Percentiles rank a stretch among this genome's conserved stretches.
Conservation (phyloP, 53 echinoderm and acorn worm species). For the Patiria pectinifera region DNA sequence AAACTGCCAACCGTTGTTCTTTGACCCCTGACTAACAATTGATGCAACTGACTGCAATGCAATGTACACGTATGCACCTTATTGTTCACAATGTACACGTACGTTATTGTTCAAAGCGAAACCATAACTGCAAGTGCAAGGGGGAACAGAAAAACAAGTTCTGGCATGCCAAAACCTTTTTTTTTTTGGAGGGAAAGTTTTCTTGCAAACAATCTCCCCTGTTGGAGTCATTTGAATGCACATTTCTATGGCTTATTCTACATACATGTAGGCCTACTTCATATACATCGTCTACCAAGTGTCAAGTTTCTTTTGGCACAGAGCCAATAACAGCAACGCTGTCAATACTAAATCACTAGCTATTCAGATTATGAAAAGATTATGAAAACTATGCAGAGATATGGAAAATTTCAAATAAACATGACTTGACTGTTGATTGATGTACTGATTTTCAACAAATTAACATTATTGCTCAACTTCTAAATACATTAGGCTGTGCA, state of each 20-base stretch:
- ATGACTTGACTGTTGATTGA: no score
- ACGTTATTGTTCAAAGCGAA: background rate
- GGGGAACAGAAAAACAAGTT: background rate
- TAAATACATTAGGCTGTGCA: no score
- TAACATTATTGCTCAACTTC: no score
- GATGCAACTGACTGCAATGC: constrained; percentile 3
- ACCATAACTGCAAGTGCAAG: no score
- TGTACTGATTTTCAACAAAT: no score
- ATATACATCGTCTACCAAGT: background rate
- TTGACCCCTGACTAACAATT: background rate
- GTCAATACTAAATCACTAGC: background rate
- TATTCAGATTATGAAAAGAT: background rate
- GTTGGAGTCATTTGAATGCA: background rate
- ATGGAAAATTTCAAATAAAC: background rate
- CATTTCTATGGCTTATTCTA: no score
- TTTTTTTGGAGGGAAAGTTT: background rate
- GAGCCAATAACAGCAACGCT: background rate
- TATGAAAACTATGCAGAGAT: background rate
- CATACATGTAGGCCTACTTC: background rate
- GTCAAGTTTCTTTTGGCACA: background rate
- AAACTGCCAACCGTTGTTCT: background rate
- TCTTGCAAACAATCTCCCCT: background rate
- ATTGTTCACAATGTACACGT: background rate
- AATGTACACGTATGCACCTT: background rate
- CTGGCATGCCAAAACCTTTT: background rate